Evolutionary conservation across 2,113 vertebrate species (phyloP).

Genomic region (Acrocephalus kingi): DNA sequence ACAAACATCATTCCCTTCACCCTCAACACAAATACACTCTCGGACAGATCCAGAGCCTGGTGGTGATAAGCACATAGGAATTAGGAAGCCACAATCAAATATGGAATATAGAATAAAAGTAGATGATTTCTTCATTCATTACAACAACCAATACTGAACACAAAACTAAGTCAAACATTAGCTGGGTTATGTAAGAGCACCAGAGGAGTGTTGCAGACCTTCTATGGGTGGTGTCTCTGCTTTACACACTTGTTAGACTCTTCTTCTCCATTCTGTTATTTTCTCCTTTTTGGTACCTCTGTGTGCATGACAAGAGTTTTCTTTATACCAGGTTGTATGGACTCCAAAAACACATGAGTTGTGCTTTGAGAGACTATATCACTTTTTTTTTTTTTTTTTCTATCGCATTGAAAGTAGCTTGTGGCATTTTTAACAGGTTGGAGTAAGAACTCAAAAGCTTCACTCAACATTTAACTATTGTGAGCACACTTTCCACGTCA

Average conservation of each 20-base stretch:
- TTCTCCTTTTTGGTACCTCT: not conserved
- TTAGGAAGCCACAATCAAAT: not conserved
- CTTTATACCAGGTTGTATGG: not conserved
- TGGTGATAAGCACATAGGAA: not conserved
- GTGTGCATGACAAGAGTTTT: accelerated
- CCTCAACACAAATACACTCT: not conserved
- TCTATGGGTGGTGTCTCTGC: accelerated
- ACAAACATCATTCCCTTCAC: not conserved
- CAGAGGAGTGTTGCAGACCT: not conserved
- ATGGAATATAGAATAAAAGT: not conserved
- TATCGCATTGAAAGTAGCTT: not conserved
- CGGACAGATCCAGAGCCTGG: not conserved
- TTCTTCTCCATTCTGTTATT: not conserved
- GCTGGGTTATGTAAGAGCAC: not conserved
- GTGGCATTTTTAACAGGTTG: not conserved
- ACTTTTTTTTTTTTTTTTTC: not conserved
- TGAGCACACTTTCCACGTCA: not conserved
- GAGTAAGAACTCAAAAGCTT: not conserved
- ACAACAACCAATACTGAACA: not conserved
- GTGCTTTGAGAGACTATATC: not conserved
- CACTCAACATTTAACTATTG: not conserved
- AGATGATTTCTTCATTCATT: not conserved
- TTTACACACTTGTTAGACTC: not conserved
- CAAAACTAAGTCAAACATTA: not conserved
- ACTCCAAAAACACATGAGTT: not conserved